Evolutionary conservation across 2,113 vertebrate genomes (phyloP).

Genomic region (Spea bombifrons): DNA sequence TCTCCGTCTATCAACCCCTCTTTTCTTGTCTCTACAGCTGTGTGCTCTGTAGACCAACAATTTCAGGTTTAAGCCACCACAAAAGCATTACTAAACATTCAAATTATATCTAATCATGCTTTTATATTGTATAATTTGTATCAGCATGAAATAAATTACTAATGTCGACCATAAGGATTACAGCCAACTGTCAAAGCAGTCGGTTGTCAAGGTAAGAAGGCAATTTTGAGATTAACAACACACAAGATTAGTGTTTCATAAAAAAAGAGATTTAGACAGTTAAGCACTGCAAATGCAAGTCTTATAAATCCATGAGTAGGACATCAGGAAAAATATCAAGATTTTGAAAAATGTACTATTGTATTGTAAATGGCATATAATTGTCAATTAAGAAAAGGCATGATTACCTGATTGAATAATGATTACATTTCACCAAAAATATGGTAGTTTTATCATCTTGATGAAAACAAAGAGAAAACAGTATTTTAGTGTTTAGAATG

Average conservation of each 20-base stretch:
- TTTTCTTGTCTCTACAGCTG: too few species aligned
- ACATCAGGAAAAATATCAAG: background rate
- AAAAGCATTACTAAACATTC: constrained; percentile 15
- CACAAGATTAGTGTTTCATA: constrained; percentile 29
- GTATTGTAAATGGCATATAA: background rate
- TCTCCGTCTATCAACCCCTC: too few species aligned
- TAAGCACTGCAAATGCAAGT: background rate
- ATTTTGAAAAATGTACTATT: background rate
- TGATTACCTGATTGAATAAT: too few species aligned
- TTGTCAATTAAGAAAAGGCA: too few species aligned
- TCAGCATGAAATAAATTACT: constrained; percentile 25
- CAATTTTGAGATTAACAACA: constrained; percentile 37
- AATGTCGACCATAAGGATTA: constrained; percentile 8
- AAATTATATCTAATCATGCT: constrained; percentile 34
- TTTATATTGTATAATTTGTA: constrained; percentile 29
- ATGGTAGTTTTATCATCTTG: too few species aligned
- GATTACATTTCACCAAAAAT: too few species aligned
- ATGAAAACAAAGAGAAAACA: too few species aligned
- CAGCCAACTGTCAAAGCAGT: constrained; percentile 4
- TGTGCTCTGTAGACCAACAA: constrained; percentile 1
- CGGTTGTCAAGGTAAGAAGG: constrained; percentile 16
- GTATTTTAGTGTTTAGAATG: too few species aligned
- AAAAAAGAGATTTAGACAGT: constrained; percentile 13
- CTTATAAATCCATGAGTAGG: background rate
- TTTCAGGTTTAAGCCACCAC: constrained; percentile 20